Evolutionary conservation across 2,888 invertebrate species (phyloP), one percentile per base, ranked within the genome.

Genomic region (Caenorhabditis uteleia): DNA sequence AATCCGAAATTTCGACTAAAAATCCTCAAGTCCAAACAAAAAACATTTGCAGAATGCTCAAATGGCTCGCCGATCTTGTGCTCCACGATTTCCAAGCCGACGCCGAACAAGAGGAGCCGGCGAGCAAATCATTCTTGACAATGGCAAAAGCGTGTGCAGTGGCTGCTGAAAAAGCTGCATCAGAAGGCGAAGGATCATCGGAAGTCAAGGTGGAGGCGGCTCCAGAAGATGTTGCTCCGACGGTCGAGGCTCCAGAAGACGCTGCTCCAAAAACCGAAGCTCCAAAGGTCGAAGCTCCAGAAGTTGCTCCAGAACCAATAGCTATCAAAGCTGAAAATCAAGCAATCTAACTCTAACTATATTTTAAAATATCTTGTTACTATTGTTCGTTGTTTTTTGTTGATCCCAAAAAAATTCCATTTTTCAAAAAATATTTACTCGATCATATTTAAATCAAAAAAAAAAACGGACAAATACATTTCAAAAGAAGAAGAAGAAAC

Each of bases 31-130:
- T n/a, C n/a, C n/a, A n/a, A n/a, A n/a, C n/a, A n/a, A n/a, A n/a
- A n/a, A n/a, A n/a, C 16, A 14, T 21, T 34, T 67, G 29, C 45
- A 79, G 79, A 38, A 81, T 81, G 81, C 68, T 81, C 67, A 62
- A 68, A 61, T 81, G 81, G 81, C 46, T 81, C 27, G 45, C 75
- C 7, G 70, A 77, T 36, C 64, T 81, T 12, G 60, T 61, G 20
- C 54, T 66, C 25, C 81, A 81, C 65, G 68, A 78, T 29, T 80
- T 77, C 61, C 43, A 60, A 7, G 48, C 47, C 25, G 55, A 74
- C 51, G 68, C 79, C 1, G 66, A 68, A 46, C 42, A 56, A 8
- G 74, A 70, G 34, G 64, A 60, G 31, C 54, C 64, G 0, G 56
- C 62, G 25, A 56, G 56, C 34, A 61, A 67, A 53, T 58, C 58